Percentiles rank a stretch among this genome's conserved stretches.
Conservation (phyloP, 2,797 vertebrate species). For the Coranthus polyacanthus region DNA sequence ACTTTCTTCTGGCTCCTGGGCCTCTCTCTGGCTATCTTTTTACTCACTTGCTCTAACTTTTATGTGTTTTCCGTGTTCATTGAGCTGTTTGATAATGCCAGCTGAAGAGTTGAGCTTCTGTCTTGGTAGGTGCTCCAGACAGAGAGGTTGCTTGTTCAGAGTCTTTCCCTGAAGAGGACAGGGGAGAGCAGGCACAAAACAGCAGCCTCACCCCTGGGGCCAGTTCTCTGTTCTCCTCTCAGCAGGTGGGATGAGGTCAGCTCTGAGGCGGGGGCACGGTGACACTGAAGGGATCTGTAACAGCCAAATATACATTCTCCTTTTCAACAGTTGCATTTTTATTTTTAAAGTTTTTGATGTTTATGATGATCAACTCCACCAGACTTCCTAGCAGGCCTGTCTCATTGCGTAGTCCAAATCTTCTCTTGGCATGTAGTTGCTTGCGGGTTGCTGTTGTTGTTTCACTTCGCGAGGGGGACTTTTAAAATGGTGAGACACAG, state of each 20-base stretch:
- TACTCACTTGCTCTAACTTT: conserved; percentile 40
- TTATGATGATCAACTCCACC: too few relatives aligned
- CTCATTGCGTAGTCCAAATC: too few relatives aligned
- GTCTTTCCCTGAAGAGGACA: conserved; percentile 44
- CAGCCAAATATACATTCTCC: conserved; percentile 22
- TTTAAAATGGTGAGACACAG: too few relatives aligned
- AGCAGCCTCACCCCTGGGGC: conserved; percentile 43
- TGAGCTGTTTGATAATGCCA: conserved; percentile 46
- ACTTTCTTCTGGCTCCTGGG: conserved; percentile 13
- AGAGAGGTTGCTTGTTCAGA: conserved; percentile 65
- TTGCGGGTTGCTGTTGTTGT: too few relatives aligned
- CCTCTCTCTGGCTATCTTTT: conserved; percentile 3
- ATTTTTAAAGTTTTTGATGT: too few relatives aligned
- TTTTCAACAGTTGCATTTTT: neutral
- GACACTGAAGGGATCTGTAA: conserved; percentile 19
- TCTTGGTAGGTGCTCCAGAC: conserved; percentile 57
- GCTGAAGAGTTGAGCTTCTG: conserved; percentile 54
- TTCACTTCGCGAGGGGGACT: too few relatives aligned
- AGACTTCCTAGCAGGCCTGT: too few relatives aligned
- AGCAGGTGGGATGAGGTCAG: conserved; percentile 63
- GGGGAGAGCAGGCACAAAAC: conserved; percentile 51
- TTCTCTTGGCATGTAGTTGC: too few relatives aligned
- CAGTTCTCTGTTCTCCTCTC: conserved; percentile 55
- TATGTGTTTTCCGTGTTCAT: conserved; percentile 44
- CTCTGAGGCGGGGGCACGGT: conserved; percentile 16